Evolutionary conservation across 2,113 vertebrate genomes (phyloP).

Genomic region (Rhineura floridana): DNA sequence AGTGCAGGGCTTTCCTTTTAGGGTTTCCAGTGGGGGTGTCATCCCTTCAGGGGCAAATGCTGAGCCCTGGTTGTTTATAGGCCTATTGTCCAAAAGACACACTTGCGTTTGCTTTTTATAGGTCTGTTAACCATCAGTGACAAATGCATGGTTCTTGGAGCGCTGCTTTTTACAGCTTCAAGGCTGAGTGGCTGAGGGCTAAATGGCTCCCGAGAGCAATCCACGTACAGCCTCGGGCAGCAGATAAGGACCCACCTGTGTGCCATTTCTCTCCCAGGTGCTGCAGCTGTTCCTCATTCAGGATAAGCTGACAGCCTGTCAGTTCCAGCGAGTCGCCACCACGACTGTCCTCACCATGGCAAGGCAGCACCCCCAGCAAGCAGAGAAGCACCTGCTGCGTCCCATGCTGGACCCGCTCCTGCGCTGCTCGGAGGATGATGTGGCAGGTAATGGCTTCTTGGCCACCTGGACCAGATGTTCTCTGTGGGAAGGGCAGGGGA

Average conservation of each 20-base stretch:
- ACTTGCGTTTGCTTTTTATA: no score
- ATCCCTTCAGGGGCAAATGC: no score
- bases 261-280: slow-evolving; percentile 74
- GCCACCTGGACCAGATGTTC: rapidly evolving
- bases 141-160: no score
- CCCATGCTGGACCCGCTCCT: slow-evolving; percentile 83
- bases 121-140: no score
- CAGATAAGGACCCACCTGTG: not conserved
- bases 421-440: slow-evolving; percentile 59
- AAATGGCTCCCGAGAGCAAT: not conserved
- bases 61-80: no score
- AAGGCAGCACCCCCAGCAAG: slow-evolving; percentile 80
- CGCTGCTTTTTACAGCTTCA: not conserved
- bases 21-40: not conserved
- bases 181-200: no score
- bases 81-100: no score
- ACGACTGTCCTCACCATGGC: slow-evolving; percentile 78
- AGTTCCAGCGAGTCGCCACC: slow-evolving; percentile 92
- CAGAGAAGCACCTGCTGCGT: slow-evolving; percentile 78
- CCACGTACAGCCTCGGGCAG: not conserved
- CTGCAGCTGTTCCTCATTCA: slow-evolving; percentile 88
- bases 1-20: not conserved
- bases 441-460: slow-evolving; percentile 66
- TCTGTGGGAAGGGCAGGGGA: not conserved
- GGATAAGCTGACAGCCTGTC: slow-evolving; percentile 80